These are phyloP conservation scores for Hemitrygon akajei DNA, from an alignment of 2,797 vertebrate species.

Conservation along the genomic window DNA sequence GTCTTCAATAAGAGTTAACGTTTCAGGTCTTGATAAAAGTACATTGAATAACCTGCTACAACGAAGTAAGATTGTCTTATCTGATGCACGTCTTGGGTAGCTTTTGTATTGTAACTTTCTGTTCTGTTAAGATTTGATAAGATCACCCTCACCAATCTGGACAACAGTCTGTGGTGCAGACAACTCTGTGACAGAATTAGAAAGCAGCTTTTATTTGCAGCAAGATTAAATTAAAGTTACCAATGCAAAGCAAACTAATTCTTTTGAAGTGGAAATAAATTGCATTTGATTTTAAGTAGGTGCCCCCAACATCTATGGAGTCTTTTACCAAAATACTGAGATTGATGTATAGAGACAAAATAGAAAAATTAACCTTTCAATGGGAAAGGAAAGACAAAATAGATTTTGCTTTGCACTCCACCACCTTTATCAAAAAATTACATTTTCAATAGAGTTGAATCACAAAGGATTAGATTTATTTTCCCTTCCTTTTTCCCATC, in stretches of 20 bases:
- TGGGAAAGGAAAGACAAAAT: neutral
- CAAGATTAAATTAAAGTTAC: neutral
- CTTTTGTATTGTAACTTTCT: neutral
- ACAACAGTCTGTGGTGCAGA: neutral
- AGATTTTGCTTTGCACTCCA: neutral
- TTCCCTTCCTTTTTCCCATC: neutral
- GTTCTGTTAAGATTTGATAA: slow-evolving; percentile 1
- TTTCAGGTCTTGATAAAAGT: neutral
- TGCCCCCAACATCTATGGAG: neutral
- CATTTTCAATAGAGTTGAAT: neutral
- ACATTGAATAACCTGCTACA: neutral
- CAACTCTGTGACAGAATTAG: neutral
- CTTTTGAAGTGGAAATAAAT: neutral
- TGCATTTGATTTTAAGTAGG: neutral
- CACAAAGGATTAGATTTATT: neutral
- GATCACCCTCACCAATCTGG: neutral
- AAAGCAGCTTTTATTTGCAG: neutral
- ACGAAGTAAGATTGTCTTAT: neutral
- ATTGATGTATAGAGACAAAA: neutral
- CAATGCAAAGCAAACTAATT: neutral
- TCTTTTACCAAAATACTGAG: neutral
- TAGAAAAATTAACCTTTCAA: neutral
- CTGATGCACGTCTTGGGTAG: neutral
- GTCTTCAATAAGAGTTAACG: neutral
- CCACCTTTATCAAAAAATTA: no score